A percentile compares a stretch with the other conserved stretches of the same genome.
Conservation (phyloP, 64 coral and sea anemone species). For the Orbicella faveolata region DNA sequence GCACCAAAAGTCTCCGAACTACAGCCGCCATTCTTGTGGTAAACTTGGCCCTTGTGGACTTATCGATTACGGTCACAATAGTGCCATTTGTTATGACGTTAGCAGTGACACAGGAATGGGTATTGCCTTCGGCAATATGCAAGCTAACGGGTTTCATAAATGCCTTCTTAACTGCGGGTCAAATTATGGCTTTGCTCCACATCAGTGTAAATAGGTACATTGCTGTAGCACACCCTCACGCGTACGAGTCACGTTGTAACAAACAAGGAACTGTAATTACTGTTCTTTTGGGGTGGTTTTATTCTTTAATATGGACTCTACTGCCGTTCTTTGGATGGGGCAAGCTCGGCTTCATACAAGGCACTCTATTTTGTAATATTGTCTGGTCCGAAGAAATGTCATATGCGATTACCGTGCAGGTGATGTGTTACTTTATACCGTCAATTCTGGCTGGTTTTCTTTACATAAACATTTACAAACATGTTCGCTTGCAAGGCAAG, state of each 20-base stretch:
- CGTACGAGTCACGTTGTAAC: slow-evolving; percentile 75
- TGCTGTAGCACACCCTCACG: slow-evolving; percentile 76
- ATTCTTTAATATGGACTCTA: slow-evolving; percentile 83
- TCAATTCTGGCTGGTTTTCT: slow-evolving; percentile 55
- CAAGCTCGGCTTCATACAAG: slow-evolving; percentile 76
- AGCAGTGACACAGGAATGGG: slow-evolving; percentile 59
- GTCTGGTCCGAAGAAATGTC: slow-evolving; percentile 71
- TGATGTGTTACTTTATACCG: slow-evolving; percentile 83
- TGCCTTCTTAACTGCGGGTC: slow-evolving; percentile 87
- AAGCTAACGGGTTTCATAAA: slow-evolving; percentile 80
- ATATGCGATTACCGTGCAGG: slow-evolving; percentile 70
- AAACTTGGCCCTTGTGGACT: slow-evolving; percentile 82
- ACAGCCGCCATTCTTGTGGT: slow-evolving; percentile 79
- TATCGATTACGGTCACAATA: slow-evolving; percentile 66
- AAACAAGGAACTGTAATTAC: slow-evolving; percentile 58
- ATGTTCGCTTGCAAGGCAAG: slow-evolving; percentile 62
- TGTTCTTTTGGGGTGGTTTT: slow-evolving; percentile 59
- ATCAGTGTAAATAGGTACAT: slow-evolving; percentile 93
- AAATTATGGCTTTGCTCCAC: slow-evolving; percentile 85
- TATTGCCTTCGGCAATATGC: slow-evolving; percentile 51
- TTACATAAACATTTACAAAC: slow-evolving; percentile 67
- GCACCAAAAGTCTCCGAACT: slow-evolving; percentile 68
- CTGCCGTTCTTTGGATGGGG: slow-evolving; percentile 97
- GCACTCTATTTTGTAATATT: slow-evolving; percentile 93
- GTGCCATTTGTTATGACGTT: slow-evolving; percentile 88